Evolutionary conservation across 1,140 invertebrate genomes (phyloP), one percentile per base, ranked within the genome.

Genomic region (Zophobas atratus): DNA sequence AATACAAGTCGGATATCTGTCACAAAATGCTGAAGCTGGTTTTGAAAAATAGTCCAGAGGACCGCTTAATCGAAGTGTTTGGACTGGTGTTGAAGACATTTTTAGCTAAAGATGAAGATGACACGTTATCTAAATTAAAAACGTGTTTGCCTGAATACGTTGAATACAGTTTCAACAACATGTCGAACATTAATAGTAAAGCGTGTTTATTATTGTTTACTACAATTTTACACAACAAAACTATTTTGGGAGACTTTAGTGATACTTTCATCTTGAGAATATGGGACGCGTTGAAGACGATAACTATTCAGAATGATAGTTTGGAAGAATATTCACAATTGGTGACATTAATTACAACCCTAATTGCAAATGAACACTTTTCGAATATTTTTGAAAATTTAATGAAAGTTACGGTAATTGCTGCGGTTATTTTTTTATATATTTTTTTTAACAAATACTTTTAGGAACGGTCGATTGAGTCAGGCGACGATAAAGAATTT

Each of bases 361-460:
- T 80, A 48, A 80, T 84, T 48, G 63, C 82, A 20, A 82, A 81
- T 77, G 82, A 85, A 43, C 38, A 82, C 32, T 85, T 85, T 71
- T n/a, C 55, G 35, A 20, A 38, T 1, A 71, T 83, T 34, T 49
- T 77, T 1, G 48, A 48, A 8, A 83, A 84, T 75, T 77, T 84
- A 55, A 60, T 80, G 20, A 34, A 80, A 70, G 71, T 78, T 48
- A 79, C 76, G 6, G 83, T 84, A 82, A 77, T 79, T 74, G 38
- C 71, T 55, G 36, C 3, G 46, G 3, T 38, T 8, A 35, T 48
- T 32, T 2, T 38, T 71, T 51, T 51, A 67, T 38, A 36, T n/a
- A 43, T 57, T 33, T 2, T 57, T 34, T 34, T 57, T 34, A 36
- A 6, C 53, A 53, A 36, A 20, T 74, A 20, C 0, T 56, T 51